These are phyloP conservation scores for Leucopsar rothschildi DNA, from an alignment of 2,113 vertebrate genomes.

Conservation along the genomic window DNA sequence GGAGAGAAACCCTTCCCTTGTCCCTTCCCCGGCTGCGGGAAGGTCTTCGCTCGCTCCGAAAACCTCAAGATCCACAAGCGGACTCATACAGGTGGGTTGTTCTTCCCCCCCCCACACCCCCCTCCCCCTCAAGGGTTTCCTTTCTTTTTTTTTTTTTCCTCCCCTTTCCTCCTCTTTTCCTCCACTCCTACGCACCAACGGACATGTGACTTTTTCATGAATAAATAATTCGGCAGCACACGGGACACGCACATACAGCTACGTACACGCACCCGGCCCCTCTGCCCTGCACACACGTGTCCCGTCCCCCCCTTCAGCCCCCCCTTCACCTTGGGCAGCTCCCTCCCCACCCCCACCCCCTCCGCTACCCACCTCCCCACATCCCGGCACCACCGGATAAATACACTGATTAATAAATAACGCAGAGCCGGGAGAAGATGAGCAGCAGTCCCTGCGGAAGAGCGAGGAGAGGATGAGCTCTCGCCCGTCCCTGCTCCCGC, in stretches of 20 bases:
- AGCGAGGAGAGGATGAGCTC: background rate
- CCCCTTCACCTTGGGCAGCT: background rate
- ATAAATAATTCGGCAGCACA: constrained; percentile 73
- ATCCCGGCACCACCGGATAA: background rate
- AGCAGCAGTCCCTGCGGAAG: background rate
- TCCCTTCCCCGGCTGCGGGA: constrained; percentile 72
- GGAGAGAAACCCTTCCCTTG: constrained; percentile 50
- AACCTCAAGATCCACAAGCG: constrained; percentile 98
- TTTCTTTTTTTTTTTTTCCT: background rate
- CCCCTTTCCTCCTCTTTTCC: background rate
- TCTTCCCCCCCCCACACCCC: background rate
- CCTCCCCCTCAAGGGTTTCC: background rate
- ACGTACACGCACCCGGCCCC: constrained; percentile 19
- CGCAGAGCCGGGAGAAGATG: background rate
- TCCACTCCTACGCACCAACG: background rate
- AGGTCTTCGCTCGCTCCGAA: constrained; percentile 95
- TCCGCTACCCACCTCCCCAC: background rate
- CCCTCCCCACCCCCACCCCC: background rate
- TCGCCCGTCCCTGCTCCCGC: background rate
- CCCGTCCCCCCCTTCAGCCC: background rate
- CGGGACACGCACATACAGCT: constrained; percentile 12
- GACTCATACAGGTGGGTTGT: constrained; percentile 92
- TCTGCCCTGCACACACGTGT: constrained; percentile 12
- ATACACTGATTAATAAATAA: background rate
- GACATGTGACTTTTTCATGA: constrained; percentile 77